phyloP scores from a whole-genome alignment of 2,888 invertebrate genomes.

The Trisateles emortualis region DNA sequence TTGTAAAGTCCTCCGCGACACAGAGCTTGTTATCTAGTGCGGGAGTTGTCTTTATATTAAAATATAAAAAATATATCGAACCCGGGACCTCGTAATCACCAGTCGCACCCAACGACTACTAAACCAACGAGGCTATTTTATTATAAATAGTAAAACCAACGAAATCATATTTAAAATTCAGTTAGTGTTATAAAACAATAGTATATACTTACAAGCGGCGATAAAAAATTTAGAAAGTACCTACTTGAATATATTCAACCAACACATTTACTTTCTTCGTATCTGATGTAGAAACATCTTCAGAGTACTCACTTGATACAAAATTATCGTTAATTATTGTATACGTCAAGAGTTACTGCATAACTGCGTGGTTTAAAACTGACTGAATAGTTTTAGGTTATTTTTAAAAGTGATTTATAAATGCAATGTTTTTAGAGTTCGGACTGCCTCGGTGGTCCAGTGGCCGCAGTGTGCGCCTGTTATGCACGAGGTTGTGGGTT shows the following conservation, averaged over 20 bases:
- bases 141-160: too few relatives aligned
- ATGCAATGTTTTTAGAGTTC: too few relatives aligned
- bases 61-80: too few relatives aligned
- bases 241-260: constrained; percentile 42
- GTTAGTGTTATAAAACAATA: constrained; percentile 34
- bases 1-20: too few relatives aligned
- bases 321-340: background rate
- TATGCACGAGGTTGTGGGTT: too few relatives aligned
- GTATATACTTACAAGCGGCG: constrained; percentile 23
- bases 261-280: constrained; percentile 43
- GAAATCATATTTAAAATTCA: constrained; percentile 3
- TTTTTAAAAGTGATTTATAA: background rate
- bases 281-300: constrained; percentile 3
- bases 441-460: too few relatives aligned
- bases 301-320: background rate
- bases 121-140: too few relatives aligned
- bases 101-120: too few relatives aligned
- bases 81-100: too few relatives aligned
- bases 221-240: constrained; percentile 45
- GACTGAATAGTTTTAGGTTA: background rate
- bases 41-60: too few relatives aligned
- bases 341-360: background rate
- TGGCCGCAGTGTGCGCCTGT: too few relatives aligned
- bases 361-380: background rate
- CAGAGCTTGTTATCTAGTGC: too few relatives aligned